phyloP scores from a whole-genome alignment of 2,113 vertebrate species.

The Cacatua alba region DNA sequence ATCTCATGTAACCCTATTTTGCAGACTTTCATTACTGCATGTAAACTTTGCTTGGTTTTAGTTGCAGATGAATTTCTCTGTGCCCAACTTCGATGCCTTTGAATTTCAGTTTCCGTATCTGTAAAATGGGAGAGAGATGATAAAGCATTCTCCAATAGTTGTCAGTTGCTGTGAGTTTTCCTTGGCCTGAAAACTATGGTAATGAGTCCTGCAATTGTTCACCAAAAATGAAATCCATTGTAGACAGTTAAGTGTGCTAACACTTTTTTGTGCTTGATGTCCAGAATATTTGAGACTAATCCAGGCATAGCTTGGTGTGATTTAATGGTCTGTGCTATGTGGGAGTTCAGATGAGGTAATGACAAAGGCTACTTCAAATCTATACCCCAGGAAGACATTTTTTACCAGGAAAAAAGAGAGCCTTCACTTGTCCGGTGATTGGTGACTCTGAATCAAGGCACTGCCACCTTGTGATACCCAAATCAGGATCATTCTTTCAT shows the following conservation, averaged over 20 bases:
- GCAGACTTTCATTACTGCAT: neutral
- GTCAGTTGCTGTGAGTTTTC: neutral
- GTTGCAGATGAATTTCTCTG: neutral
- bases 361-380: neutral
- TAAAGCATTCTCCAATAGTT: neutral
- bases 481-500: neutral
- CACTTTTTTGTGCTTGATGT: neutral
- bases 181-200: neutral
- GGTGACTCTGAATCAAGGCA: neutral
- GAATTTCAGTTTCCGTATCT: neutral
- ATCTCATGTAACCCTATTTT: neutral
- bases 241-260: neutral
- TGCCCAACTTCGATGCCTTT: neutral
- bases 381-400: neutral
- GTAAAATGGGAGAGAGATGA: neutral
- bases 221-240: neutral
- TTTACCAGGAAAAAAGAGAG: neutral
- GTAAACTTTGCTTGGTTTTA: neutral
- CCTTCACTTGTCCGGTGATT: neutral
- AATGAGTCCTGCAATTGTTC: neutral
- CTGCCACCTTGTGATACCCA: neutral
- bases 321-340: neutral
- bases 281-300: neutral
- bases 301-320: neutral
- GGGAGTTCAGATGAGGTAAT: neutral